Evolutionary conservation across 1,140 invertebrate genomes (phyloP).

Genomic region (Eueides isabella): DNA sequence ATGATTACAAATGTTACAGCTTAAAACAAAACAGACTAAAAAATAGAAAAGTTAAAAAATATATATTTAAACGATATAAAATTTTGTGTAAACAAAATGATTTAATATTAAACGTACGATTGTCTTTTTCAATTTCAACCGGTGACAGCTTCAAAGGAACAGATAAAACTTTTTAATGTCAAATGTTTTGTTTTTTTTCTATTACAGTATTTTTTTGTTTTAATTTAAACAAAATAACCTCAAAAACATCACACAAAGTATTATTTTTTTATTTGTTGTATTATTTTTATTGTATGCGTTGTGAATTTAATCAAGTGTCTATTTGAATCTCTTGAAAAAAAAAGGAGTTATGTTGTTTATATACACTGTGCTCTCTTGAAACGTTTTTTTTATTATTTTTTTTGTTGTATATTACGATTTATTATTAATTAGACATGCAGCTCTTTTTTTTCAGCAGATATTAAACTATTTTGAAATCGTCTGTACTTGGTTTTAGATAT

Average conservation of each 20-base stretch:
- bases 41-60: too few species aligned
- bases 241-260: slow-evolving; percentile 4
- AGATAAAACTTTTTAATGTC: not conserved
- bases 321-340: not conserved
- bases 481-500: not conserved
- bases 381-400: not conserved
- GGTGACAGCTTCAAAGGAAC: not conserved
- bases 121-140: not conserved
- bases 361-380: not conserved
- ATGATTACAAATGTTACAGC: too few species aligned
- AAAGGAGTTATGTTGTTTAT: not conserved
- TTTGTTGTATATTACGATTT: not conserved
- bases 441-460: slow-evolving; percentile 2
- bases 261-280: not conserved
- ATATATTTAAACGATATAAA: too few species aligned
- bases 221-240: not conserved
- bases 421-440: not conserved
- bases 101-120: slow-evolving; percentile 5
- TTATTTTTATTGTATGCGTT: not conserved
- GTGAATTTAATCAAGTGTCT: not conserved
- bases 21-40: too few species aligned
- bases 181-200: not conserved
- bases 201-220: not conserved
- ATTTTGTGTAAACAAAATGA: not conserved
- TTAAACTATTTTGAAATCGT: not conserved